Evolutionary conservation across 2,888 invertebrate species (phyloP), one percentile per base, ranked within the genome.

Genomic region (Drosophila limbata): DNA sequence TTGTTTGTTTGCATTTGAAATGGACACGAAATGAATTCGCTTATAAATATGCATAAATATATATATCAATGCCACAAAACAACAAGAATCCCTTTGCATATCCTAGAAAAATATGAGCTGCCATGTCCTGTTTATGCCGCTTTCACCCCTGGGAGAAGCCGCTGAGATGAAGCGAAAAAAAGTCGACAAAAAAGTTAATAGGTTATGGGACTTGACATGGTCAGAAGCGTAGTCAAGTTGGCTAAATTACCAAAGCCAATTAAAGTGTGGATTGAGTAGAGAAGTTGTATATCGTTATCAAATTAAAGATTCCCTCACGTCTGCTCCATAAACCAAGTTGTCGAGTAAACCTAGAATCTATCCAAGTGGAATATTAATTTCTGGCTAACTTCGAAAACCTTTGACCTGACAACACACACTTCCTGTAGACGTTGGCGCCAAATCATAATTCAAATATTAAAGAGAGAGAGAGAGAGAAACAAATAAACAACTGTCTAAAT

Each of bases 1-100:
- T 69, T 84, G 69, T 84, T 84, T 89, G 88, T 89, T 89, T 82
- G 84, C 89, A 89, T 84, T 87, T 73, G 89, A 82, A 84, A 82
- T 85, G 85, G 80, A 85, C 89, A 77, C 61, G 85, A 69, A 74
- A 82, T 77, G 69, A 69, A 88, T 81, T 77, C 57, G 67, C 73
- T 68, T 77, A 85, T 85, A 88, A 85, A 89, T 89, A 86, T 89
- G 89, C 88, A 85, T 89, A 83, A 78, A 80, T 28, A 75, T 85
- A 73, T 89, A 69, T 25, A 6, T 25, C 5, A 1, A 25, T 85
- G 72, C 51, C 63, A 45, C 15, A 74, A 78, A 69, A 42, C 31
- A 53, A 53, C 50, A 69, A 71, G 33, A 40, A 50, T 69, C 63
- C 61, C 31, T 17, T 45, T 50, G 53, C 28, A 42, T 53, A 53